Evolutionary conservation across 2,888 invertebrate genomes (phyloP), one percentile per base, ranked within the genome.

Genomic region (Coremacera marginata): DNA sequence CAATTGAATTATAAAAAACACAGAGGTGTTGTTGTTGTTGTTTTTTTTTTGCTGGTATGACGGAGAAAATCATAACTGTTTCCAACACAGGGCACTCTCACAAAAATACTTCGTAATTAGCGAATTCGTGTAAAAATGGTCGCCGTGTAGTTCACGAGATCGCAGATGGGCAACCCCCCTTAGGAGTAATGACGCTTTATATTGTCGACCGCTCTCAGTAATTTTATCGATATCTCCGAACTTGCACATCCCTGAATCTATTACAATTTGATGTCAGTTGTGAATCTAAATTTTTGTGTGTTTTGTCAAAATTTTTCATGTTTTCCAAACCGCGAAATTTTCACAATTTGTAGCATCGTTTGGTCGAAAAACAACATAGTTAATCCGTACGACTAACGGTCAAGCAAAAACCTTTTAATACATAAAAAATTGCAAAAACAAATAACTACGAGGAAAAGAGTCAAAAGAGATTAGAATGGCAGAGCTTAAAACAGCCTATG

Each of bases 391-490:
- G 19, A 27, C 22, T 51, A 68, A 51, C 68, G 27, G 51, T 51
- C 19, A 27, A 51, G 16, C 16, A 25, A 51, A 22, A 11, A 65
- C 27, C n/a, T 34, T 3, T 22, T 44, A 44, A 62, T 70, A 73
- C 67, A 11, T 31, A 68, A 67, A 16, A 16, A 5, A 62, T 57
- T 52, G 44, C 73, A 19, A 67, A 19, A 27, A 76, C 44, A n/a
- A 2, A 51, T 19, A 49, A 11, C 19, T 25, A 44, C 9, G 34
- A 51, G 57, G 25, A 71, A 68, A 60, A 77, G 73, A 57, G 34
- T 62, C 49, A 62, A 71, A 67, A 51, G 11, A 62, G 60, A 37
- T 65, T 52, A 65, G 57, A 76, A 76, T 72, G 68, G 72, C 76
- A 44, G 65, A 77, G 16, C 60, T 49, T 37, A 65, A 31, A 65